Conservation (phyloP, 2,797 vertebrate species). For the Thamnophis elegans region DNA sequence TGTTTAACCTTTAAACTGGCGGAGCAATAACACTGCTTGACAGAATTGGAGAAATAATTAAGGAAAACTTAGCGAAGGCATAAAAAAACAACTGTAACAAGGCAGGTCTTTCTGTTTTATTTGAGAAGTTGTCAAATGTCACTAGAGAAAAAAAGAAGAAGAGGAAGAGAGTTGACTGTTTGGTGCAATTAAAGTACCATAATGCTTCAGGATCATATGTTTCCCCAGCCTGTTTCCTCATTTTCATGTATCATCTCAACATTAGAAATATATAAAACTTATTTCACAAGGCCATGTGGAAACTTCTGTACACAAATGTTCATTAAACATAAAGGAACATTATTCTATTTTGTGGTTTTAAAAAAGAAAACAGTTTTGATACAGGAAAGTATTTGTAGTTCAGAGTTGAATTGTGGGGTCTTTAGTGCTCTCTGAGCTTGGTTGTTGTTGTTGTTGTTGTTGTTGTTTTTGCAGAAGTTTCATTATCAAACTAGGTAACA, state of each 20-base stretch:
- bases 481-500: background rate
- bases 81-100: slow-evolving; percentile 77
- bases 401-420: background rate
- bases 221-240: slow-evolving; percentile 7
- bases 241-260: background rate
- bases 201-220: slow-evolving; percentile 41
- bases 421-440: background rate
- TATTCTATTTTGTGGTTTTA: slow-evolving; percentile 37
- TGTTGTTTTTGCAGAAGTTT: background rate
- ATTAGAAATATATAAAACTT: slow-evolving; percentile 31
- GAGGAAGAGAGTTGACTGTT: slow-evolving; percentile 52
- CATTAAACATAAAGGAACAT: slow-evolving; percentile 32
- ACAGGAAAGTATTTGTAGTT: background rate
- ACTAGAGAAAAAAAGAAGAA: background rate
- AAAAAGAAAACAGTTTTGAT: background rate
- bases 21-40: slow-evolving; percentile 76
- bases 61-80: slow-evolving; percentile 72
- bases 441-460: background rate
- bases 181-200: slow-evolving; percentile 7
- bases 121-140: slow-evolving; percentile 66
- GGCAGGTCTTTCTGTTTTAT: slow-evolving; percentile 67
- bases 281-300: slow-evolving; percentile 37
- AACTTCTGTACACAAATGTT: slow-evolving; percentile 22
- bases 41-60: slow-evolving; percentile 82
- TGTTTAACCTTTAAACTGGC: slow-evolving; percentile 92